Percentiles rank a stretch among this genome's conserved stretches.
Evolutionary conservation across 2,888 invertebrate genomes (phyloP).

Genomic region (Tupiocoris notatus): DNA sequence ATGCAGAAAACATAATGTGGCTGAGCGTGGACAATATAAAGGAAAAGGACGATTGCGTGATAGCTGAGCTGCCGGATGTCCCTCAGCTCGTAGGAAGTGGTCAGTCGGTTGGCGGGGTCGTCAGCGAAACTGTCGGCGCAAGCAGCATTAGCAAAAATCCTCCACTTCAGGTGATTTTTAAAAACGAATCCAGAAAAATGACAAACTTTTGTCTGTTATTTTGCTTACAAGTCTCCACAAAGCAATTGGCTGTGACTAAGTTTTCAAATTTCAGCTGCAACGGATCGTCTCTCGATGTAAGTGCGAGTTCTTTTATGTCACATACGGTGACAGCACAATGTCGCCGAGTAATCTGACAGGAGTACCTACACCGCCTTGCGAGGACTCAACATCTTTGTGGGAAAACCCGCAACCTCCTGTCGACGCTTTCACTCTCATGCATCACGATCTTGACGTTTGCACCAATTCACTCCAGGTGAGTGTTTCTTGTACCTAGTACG

Average conservation of each 20-base stretch:
- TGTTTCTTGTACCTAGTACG: no score
- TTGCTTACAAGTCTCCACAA: no score
- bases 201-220: neutral
- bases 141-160: conserved; percentile 58
- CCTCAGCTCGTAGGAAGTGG: conserved; percentile 90
- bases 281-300: conserved; percentile 88
- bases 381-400: conserved; percentile 72
- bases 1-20: conserved; percentile 90
- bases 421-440: conserved; percentile 96
- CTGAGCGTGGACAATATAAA: conserved; percentile 91
- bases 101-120: conserved; percentile 94
- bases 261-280: conserved; percentile 66
- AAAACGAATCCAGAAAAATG: neutral
- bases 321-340: conserved; percentile 80
- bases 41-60: conserved; percentile 68
- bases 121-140: conserved; percentile 85
- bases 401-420: conserved; percentile 82
- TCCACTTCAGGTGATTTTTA: conserved; percentile 54
- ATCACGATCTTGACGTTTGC: conserved; percentile 97
- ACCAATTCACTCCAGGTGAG: conserved; percentile 83
- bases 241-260: neutral
- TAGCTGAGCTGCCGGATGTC: conserved; percentile 77
- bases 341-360: conserved; percentile 65
- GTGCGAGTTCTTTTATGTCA: conserved; percentile 97
- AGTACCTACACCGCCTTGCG: conserved; percentile 63